Base-by-base conservation (phyloP, 2,888 invertebrate genomes). In the Chydorus sphaericus region DNA sequence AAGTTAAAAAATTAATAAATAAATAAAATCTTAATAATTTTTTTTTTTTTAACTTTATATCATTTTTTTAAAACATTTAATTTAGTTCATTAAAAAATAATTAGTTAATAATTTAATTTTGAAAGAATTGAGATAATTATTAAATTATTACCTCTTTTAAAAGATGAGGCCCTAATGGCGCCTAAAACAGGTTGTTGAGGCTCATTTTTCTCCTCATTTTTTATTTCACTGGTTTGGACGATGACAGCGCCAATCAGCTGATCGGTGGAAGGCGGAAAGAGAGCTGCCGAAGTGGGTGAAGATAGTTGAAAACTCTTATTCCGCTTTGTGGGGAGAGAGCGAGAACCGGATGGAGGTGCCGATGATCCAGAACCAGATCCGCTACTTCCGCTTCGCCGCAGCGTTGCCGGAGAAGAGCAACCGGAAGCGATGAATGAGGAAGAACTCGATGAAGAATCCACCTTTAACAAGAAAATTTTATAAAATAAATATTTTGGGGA, bases 281-380 rank as follows among this genome's bases (percentile, higher is more conserved):
- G 10, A 10, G 23, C 49, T 20, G 29, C 20, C n/a, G 28, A 49
- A 28, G 23, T 30, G 50, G 50, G 18, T 4, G 29, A 20, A 8
- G 20, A 36, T 8, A 28, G 48, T 11, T 30, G 30, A 30, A 48
- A 16, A 26, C 54, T 54, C 48, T 54, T 39, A n/a, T n/a, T 39
- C 48, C 57, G 31, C 33, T 57, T 59, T 33, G 48, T 53, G 26
- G 50, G 51, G 33, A 55, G 52, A n/a, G 49, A 53, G 18, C 49
- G 56, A 11, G 53, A 31, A 16, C 38, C 36, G 16, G 58, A 48
- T 8, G 11, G 31, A 4, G 33, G 54, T 16, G 39, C 38, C 18
- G 30, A 56, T n/a, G n/a, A n/a, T n/a, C n/a, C n/a, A n/a, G n/a
- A n/a, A n/a, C n/a, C n/a, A n/a, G n/a, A n/a, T n/a, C n/a, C n/a